Evolutionary conservation across 2,113 vertebrate species (phyloP), one percentile per base, ranked within the genome.

Genomic region (Noturus placidus): DNA sequence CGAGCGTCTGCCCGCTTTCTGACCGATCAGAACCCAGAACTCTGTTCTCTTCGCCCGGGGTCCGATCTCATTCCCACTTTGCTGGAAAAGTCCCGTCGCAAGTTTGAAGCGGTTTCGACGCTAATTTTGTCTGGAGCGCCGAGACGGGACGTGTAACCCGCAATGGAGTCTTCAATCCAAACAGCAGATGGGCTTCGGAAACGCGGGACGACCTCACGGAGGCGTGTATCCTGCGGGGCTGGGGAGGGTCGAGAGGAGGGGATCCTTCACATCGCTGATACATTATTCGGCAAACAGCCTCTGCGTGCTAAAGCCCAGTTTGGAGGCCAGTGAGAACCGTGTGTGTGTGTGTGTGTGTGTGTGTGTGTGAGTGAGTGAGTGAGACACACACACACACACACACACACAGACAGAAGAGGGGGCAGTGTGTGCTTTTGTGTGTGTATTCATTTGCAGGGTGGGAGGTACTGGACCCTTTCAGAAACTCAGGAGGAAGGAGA

Each of bases 231-330:
- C 83, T 74, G 83, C 52, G 22, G 83, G 67, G 27, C 63, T 67
- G 11, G 85, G 46, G 65, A 56, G 83, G 69, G 52, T 57, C 42
- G 56, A 57, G 22, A 92, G 93, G 93, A 93, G 94, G 93, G 94
- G 92, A 94, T 94, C 93, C 92, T 94, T 95, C 93, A 95, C 94
- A 95, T 95, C 93, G 5, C 94, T 95, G 91, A 94, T 93, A 94
- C 95, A 95, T 95, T 95, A 96, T 94, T 94, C 95, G 92, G 93
- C 95, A 96, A 95, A 96, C 94, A 93, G 93, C 93, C 93, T 91
- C 93, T 91, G 93, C 93, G 94, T 93, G 95, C 92, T 91, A 93
- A 93, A 95, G 46, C 94, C 14, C 27, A 14, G 77, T 20, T 33
- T 54, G 15, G 14, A 57, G 76, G 10, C 72, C 27, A 50, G 74